Conservation (phyloP, 2,797 vertebrate genomes). For the Knipowitschia caucasica region DNA sequence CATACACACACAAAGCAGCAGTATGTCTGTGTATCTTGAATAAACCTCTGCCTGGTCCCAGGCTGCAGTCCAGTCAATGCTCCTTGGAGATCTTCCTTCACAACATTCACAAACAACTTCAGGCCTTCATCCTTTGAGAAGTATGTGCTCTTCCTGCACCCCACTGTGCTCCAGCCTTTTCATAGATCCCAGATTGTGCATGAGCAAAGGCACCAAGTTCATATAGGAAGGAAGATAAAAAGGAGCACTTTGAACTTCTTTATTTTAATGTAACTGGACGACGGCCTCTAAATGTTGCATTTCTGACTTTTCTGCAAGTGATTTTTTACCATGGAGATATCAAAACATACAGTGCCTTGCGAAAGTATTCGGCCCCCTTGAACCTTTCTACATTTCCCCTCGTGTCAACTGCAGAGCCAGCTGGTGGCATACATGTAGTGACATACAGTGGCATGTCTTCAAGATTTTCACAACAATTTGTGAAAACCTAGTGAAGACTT, state of each 20-base stretch:
- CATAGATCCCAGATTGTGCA: slow-evolving; percentile 49
- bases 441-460: no score
- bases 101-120: slow-evolving; percentile 52
- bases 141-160: slow-evolving; percentile 50
- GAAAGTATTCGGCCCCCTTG: no score
- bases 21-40: slow-evolving; percentile 27
- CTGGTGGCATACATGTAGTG: no score
- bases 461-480: no score
- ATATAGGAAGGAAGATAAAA: slow-evolving; percentile 55
- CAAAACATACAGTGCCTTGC: no score
- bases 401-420: no score
- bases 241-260: slow-evolving; percentile 28
- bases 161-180: slow-evolving; percentile 49
- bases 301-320: no score
- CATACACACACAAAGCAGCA: not conserved
- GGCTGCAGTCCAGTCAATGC: slow-evolving; percentile 40
- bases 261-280: slow-evolving; percentile 22
- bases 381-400: no score
- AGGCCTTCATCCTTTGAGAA: slow-evolving; percentile 52
- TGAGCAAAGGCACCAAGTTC: slow-evolving; percentile 54
- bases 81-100: slow-evolving; percentile 43
- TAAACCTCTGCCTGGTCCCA: slow-evolving; percentile 48
- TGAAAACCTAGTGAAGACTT: no score
- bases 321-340: no score
- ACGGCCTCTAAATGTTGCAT: slow-evolving; percentile 30